Percentiles rank a stretch among this genome's conserved stretches.
Evolutionary conservation across 2,113 vertebrate genomes (phyloP).

Genomic region (Hippocampus barbouri): DNA sequence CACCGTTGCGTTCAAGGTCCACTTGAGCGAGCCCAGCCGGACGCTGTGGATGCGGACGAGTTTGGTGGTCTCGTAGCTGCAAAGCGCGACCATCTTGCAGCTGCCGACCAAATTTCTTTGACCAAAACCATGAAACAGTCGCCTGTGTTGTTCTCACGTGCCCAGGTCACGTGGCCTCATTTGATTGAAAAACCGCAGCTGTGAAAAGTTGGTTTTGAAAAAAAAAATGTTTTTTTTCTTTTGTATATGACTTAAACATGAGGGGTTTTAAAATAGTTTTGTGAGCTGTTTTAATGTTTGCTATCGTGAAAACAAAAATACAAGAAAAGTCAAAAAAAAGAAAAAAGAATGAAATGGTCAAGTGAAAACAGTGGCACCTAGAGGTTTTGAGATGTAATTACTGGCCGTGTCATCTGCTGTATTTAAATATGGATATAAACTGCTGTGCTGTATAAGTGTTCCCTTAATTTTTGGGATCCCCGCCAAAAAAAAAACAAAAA

Average conservation of each 20-base stretch:
- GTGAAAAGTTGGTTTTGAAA: not conserved
- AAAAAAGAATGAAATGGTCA: not conserved
- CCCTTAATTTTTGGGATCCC: too few species aligned
- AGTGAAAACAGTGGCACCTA: not conserved
- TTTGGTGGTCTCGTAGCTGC: constrained; percentile 64
- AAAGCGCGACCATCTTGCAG: constrained; percentile 28
- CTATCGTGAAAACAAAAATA: not conserved
- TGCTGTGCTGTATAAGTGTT: too few species aligned
- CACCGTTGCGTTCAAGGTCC: constrained; percentile 44
- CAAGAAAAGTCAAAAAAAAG: too few species aligned
- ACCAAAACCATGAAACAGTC: not conserved
- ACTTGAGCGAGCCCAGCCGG: constrained; percentile 60
- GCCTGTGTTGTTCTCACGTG: not conserved
- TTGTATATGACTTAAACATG: not conserved
- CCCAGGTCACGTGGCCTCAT: not conserved
- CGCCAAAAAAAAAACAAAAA: too few species aligned
- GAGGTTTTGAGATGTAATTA: not conserved
- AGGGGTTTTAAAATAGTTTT: not conserved
- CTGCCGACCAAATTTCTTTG: not conserved
- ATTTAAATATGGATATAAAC: too few species aligned
- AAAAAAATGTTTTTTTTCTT: not conserved
- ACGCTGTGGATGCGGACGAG: constrained; percentile 59
- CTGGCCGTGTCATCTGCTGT: not conserved
- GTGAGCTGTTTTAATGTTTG: not conserved
- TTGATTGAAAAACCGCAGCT: not conserved